phyloP scores from a whole-genome alignment of 2,797 vertebrate genomes.

The Vipera latastei region DNA sequence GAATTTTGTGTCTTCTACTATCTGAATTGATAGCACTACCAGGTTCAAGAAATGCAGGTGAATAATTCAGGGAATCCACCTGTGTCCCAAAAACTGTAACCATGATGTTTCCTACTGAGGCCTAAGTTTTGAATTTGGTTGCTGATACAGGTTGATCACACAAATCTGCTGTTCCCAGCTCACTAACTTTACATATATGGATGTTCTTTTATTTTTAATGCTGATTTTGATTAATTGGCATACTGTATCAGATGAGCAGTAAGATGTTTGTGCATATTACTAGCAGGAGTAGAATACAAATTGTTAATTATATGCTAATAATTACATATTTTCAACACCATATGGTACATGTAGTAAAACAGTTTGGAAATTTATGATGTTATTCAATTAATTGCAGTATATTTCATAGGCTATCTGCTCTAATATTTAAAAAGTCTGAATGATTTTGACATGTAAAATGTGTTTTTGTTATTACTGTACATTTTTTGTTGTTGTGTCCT shows the following conservation, averaged over 20 bases:
- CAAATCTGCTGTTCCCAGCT: not conserved
- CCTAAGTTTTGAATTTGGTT: not conserved
- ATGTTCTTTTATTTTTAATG: not conserved
- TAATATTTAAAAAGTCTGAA: not conserved
- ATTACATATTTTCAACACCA: not conserved
- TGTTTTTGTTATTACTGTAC: not conserved
- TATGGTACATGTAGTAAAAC: not conserved
- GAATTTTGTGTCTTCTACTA: not conserved
- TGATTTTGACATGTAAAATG: not conserved
- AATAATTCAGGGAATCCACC: not conserved
- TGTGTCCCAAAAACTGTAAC: not conserved
- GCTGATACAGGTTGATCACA: not conserved
- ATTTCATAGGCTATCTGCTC: not conserved
- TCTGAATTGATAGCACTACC: not conserved
- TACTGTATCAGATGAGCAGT: not conserved
- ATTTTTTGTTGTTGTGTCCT: not conserved
- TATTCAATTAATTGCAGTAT: not conserved
- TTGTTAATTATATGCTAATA: not conserved
- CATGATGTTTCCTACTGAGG: not conserved
- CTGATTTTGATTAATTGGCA: not conserved
- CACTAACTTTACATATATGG: not conserved
- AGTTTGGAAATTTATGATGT: not conserved
- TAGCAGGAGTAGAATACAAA: not conserved
- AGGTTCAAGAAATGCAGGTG: not conserved
- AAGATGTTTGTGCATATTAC: not conserved